Base-by-base conservation (phyloP, 2,888 invertebrate genomes). In the Caenorhabditis sp. region DNA sequence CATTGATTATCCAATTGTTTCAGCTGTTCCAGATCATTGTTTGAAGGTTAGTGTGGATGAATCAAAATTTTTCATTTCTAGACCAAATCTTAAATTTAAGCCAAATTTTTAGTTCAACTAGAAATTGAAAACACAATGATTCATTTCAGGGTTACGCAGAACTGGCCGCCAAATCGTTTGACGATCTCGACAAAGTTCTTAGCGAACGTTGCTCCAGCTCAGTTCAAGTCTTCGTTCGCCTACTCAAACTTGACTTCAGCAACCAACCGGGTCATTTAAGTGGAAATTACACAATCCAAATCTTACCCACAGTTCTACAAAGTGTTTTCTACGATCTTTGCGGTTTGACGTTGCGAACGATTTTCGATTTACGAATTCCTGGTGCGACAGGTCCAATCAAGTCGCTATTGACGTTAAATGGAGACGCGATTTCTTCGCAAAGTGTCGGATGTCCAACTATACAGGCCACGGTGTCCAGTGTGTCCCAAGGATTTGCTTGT, bases 191-290 rank as follows among this genome's bases (percentile, higher is more conserved):
- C 84, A 92, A 91, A 67, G 91, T 94, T 72, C 90, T 97, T 17
- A 94, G 95, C 0, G 93, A 94, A 87, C 92, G 95, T 82, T 97
- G 96, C 88, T 95, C 95, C 3, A 94, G 95, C 58, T 95, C 95
- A 85, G 94, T 95, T 0, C 93, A 94, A 87, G 95, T 95, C 91
- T 95, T 95, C 86, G 95, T 96, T 0, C 93, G 94, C 0, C 93
- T 95, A 84, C 91, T 95, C 0, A 92, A 93, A 82, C 93, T 93
- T 0, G 91, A 92, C 85, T 88, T 89, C 56, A 78, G 83, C 43
- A 83, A 87, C 27, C 82, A 83, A 62, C 78, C 84, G 21, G 86
- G 86, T 57, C 87, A 85, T 76, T 87, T 59, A 12, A 25, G 2
- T 49, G 93, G 95, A 90, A 94, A 94, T 89, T 96, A 94, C 81